Evolutionary conservation across 2,888 invertebrate genomes (phyloP).

Genomic region (Nebria salina): DNA sequence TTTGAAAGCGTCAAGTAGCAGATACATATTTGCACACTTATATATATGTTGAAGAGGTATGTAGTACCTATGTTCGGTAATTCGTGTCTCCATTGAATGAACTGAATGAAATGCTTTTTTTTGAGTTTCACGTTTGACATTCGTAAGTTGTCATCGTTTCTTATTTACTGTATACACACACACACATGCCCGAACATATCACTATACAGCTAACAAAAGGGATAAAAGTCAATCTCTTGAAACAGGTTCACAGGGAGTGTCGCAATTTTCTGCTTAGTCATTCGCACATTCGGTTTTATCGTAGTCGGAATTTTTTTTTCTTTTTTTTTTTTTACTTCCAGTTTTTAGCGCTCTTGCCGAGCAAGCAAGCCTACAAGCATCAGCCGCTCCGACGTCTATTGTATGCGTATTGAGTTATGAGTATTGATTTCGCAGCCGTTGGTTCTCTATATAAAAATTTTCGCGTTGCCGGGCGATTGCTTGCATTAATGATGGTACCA

Average conservation of each 20-base stretch:
- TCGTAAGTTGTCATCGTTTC: conserved; percentile 33
- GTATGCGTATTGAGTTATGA: conserved; percentile 33
- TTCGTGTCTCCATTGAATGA: neutral
- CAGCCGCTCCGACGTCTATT: conserved; percentile 10
- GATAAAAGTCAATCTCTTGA: conserved; percentile 41
- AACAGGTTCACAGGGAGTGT: conserved; percentile 30
- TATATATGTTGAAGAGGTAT: neutral
- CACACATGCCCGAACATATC: conserved; percentile 14
- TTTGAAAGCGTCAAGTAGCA: neutral
- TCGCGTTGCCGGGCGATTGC: conserved; percentile 31
- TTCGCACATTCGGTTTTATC: conserved; percentile 41
- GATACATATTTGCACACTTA: neutral
- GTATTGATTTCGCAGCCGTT: conserved; percentile 28
- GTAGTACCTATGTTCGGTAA: neutral
- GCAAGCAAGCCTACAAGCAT: conserved; percentile 2
- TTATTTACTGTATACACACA: conserved; percentile 33
- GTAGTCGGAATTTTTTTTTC: conserved; percentile 9
- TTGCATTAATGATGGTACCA: conserved; percentile 36
- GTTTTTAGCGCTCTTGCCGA: conserved; percentile 9
- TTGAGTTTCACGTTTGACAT: conserved; percentile 31
- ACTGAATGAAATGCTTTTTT: conserved; percentile 25
- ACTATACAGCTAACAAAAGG: conserved; percentile 14
- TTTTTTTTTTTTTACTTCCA: conserved; percentile 27
- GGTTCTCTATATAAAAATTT: conserved; percentile 38
- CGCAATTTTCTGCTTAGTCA: conserved; percentile 44